A percentile compares a stretch with the other conserved stretches of the same genome.
These are phyloP conservation scores for Nasonia longicornis DNA, from an alignment of 1,140 invertebrate species.

Conservation along the genomic window DNA sequence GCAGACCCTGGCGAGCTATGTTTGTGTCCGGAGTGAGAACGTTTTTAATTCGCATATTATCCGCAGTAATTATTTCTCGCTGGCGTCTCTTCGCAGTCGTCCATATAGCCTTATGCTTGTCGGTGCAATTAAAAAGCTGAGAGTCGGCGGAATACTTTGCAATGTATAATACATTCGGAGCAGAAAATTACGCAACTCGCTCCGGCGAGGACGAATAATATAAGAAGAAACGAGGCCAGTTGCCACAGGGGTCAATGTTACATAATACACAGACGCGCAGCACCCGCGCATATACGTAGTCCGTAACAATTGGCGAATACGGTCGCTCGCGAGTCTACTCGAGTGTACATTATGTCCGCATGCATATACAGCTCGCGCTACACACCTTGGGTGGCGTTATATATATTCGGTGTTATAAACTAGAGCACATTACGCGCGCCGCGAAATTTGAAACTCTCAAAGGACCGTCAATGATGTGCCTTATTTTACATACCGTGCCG, in stretches of 20 bases:
- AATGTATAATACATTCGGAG: too few species aligned
- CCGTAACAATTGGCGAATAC: constrained; percentile 41
- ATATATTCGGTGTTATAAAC: neutral
- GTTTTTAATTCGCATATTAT: neutral
- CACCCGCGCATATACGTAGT: neutral
- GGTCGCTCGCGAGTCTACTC: constrained; percentile 33
- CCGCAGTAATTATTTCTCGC: too few species aligned
- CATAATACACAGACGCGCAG: neutral
- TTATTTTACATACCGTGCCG: constrained; percentile 38
- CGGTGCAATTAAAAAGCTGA: too few species aligned
- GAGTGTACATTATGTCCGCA: constrained; percentile 48
- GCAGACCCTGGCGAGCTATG: neutral
- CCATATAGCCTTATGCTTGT: too few species aligned
- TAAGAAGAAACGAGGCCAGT: neutral
- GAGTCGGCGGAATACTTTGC: too few species aligned
- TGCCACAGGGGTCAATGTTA: neutral
- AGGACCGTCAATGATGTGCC: constrained; percentile 42
- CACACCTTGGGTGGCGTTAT: neutral
- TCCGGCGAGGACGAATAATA: neutral
- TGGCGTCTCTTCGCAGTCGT: too few species aligned
- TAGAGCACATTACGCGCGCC: constrained; percentile 31
- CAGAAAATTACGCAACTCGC: too few species aligned
- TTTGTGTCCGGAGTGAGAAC: neutral
- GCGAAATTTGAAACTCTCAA: constrained; percentile 42
- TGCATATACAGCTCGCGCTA: neutral